Evolutionary conservation across 1,140 invertebrate genomes (phyloP).

Genomic region (Brachionus sp.): DNA sequence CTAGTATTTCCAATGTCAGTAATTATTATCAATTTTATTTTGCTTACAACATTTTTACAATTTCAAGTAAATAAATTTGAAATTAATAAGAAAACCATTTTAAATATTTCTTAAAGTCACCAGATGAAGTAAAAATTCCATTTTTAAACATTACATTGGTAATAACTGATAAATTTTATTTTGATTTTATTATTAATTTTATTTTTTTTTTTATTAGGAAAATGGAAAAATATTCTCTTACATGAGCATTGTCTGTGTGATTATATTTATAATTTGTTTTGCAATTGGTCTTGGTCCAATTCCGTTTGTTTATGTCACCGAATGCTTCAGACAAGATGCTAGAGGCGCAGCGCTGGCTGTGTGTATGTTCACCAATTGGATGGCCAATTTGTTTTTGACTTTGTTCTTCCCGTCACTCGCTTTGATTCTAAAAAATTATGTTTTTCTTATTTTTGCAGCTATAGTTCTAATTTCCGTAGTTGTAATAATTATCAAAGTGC

Average conservation of each 20-base stretch:
- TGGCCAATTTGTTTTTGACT: constrained; percentile 47
- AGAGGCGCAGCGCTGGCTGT: constrained; percentile 94
- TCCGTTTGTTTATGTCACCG: constrained; percentile 85
- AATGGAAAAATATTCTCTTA: constrained; percentile 76
- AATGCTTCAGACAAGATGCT: constrained; percentile 92
- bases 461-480: constrained; percentile 54
- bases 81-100: background rate
- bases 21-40: constrained; percentile 25
- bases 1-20: constrained; percentile 15
- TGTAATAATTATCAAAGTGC: constrained; percentile 63
- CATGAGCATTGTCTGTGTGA: constrained; percentile 70
- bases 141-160: background rate
- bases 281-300: constrained; percentile 83
- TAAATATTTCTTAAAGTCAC: background rate
- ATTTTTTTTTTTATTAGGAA: constrained; percentile 47
- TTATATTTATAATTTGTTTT: constrained; percentile 79
- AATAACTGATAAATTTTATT: background rate
- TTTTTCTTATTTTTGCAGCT: constrained; percentile 61
- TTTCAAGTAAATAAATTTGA: constrained; percentile 2
- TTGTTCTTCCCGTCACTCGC: constrained; percentile 51
- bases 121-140: background rate
- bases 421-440: constrained; percentile 66
- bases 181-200: background rate
- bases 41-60: constrained; percentile 2
- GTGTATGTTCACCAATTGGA: constrained; percentile 48